Percentiles rank a stretch among this genome's conserved stretches.
phyloP scores from a whole-genome alignment of 2,113 vertebrate genomes.

The Prunella himalayana region DNA sequence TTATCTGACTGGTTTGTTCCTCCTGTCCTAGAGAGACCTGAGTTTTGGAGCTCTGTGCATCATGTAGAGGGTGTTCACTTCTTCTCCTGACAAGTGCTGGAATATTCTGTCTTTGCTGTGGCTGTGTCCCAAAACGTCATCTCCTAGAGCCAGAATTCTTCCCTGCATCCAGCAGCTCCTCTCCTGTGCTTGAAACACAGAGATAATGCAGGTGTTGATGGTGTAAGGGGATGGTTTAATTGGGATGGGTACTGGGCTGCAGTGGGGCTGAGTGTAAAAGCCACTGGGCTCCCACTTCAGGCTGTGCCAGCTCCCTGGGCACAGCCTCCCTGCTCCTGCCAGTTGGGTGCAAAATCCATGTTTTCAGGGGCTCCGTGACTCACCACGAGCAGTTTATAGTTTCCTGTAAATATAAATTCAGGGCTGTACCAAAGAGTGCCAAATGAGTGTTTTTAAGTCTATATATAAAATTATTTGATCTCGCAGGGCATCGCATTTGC shows the following conservation, averaged over 20 bases:
- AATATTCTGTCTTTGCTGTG: neutral
- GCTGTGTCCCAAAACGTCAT: accelerated
- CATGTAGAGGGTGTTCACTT: accelerated
- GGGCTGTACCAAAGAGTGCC: neutral
- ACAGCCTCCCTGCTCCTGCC: neutral
- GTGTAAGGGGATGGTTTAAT: neutral
- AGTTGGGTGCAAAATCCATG: neutral
- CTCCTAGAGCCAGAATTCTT: neutral
- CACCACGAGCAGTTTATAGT: neutral
- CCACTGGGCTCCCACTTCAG: neutral
- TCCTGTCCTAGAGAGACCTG: neutral
- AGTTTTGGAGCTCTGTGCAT: neutral
- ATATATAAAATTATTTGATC: conserved; percentile 16
- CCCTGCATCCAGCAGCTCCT: neutral
- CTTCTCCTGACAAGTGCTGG: neutral
- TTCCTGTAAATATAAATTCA: conserved; percentile 34
- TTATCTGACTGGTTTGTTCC: neutral
- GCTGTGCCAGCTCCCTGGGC: neutral
- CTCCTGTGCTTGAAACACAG: neutral
- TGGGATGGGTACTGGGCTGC: neutral
- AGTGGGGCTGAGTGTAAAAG: neutral
- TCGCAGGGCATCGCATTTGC: neutral
- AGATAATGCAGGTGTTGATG: neutral
- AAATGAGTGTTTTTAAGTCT: conserved; percentile 41
- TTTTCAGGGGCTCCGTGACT: neutral